phyloP scores from a whole-genome alignment of 2,797 vertebrate genomes.

The Chromis chromis region DNA sequence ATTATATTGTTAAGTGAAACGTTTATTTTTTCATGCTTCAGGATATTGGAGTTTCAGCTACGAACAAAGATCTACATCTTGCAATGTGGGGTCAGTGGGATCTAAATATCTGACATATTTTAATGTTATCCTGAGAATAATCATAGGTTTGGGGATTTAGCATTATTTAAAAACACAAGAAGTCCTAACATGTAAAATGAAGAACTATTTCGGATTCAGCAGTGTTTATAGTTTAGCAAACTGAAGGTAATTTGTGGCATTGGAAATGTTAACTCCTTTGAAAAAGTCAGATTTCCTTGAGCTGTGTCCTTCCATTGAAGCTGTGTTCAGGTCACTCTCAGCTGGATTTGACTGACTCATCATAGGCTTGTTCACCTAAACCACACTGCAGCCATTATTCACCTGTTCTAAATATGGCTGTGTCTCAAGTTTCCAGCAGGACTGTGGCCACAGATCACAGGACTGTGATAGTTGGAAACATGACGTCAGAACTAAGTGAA shows the following conservation, averaged over 20 bases:
- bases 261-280: neutral
- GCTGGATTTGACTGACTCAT: neutral
- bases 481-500: neutral
- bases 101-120: neutral
- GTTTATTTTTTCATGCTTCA: too few species aligned
- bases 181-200: neutral
- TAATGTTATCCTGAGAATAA: too few species aligned
- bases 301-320: neutral
- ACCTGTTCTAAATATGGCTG: too few species aligned
- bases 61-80: too few species aligned
- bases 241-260: neutral
- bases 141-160: too few species aligned
- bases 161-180: neutral
- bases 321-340: too few species aligned
- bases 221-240: neutral
- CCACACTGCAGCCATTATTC: neutral
- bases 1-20: too few species aligned
- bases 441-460: too few species aligned
- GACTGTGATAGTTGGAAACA: neutral
- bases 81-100: too few species aligned
- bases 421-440: too few species aligned
- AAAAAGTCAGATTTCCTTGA: neutral
- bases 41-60: too few species aligned
- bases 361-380: neutral
- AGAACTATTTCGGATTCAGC: neutral